Conservation (phyloP, 2,113 vertebrate genomes). For the Cryptomyrus ogoouensis region DNA sequence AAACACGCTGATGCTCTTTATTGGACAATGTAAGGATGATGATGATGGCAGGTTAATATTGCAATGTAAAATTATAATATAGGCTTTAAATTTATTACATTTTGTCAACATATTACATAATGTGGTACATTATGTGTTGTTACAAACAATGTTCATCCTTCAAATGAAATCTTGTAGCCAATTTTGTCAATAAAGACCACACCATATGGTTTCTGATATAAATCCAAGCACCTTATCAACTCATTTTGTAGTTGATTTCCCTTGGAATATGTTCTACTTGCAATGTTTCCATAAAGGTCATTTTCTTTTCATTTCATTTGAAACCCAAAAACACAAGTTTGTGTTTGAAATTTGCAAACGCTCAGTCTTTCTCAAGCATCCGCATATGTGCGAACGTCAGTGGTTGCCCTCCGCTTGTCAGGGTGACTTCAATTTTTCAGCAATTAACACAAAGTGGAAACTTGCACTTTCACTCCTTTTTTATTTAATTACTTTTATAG, state of each 20-base stretch:
- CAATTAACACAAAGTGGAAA: neutral
- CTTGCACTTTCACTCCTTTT: neutral
- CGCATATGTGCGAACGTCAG: too few species aligned
- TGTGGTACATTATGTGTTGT: neutral
- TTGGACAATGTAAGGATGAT: neutral
- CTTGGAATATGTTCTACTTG: neutral
- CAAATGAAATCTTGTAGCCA: neutral
- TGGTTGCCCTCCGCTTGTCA: neutral
- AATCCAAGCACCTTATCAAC: neutral
- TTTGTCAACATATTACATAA: neutral
- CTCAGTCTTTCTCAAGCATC: neutral
- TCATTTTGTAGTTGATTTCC: neutral
- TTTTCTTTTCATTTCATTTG: neutral
- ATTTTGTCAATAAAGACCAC: neutral
- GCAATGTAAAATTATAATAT: too few species aligned
- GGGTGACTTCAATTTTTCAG: neutral
- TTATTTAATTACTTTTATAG: neutral
- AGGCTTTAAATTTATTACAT: too few species aligned
- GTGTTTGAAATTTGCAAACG: neutral
- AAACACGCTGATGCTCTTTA: neutral
- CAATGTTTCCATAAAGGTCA: neutral
- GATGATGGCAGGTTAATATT: neutral
- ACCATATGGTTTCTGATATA: neutral
- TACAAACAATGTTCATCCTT: neutral
- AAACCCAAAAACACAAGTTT: neutral